Evolutionary conservation across 1,140 invertebrate species (phyloP).

Genomic region (Cyphomyrmex costatus): DNA sequence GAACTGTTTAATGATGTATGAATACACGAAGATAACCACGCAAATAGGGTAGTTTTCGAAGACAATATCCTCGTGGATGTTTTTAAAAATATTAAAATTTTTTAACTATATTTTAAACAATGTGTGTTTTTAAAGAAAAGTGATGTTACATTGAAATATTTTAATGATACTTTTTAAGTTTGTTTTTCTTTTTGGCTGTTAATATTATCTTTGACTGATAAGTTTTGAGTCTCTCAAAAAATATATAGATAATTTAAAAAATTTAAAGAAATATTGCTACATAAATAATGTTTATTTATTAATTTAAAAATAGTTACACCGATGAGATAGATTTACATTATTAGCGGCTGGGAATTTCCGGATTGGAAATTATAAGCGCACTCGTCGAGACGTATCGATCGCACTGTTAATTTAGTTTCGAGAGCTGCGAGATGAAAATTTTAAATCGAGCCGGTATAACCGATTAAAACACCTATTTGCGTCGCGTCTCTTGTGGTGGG

Average conservation of each 20-base stretch:
- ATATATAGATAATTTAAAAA: constrained; percentile 2
- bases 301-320: not conserved
- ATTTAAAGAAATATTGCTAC: not conserved
- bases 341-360: constrained; percentile 37
- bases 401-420: constrained; percentile 27
- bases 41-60: too few relatives aligned
- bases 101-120: too few relatives aligned
- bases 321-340: constrained; percentile 19
- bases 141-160: not conserved
- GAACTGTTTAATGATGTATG: too few relatives aligned
- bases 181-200: not conserved
- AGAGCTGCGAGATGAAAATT: constrained; percentile 38
- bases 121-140: too few relatives aligned
- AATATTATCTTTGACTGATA: not conserved
- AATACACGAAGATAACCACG: too few relatives aligned
- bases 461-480: constrained; percentile 43
- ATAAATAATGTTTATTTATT: not conserved
- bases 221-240: not conserved
- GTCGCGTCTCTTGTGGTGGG: not conserved
- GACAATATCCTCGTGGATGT: too few relatives aligned
- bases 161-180: not conserved
- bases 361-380: constrained; percentile 36
- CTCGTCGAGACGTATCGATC: constrained; percentile 49
- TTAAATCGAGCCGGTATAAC: not conserved
- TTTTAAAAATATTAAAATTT: too few relatives aligned